These are phyloP conservation scores for Daphoenositta chrysoptera DNA, from an alignment of 2,113 vertebrate species.

Conservation along the genomic window DNA sequence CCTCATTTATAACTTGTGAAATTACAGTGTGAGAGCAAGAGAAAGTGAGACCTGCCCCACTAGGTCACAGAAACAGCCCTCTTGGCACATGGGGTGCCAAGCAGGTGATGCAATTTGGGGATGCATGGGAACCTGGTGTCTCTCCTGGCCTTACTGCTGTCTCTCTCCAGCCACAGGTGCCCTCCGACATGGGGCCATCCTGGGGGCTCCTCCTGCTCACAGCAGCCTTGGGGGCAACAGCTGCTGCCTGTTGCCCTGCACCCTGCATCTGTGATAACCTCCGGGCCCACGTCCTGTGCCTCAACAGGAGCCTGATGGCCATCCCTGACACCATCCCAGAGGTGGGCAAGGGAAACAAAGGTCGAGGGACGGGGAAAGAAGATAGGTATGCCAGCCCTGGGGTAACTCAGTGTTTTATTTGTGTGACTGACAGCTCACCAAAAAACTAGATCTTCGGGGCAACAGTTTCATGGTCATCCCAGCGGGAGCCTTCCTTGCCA, in stretches of 20 bases:
- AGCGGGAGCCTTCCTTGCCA: constrained; percentile 75
- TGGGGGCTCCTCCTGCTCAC: background rate
- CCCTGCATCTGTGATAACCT: constrained; percentile 87
- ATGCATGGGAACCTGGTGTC: fast-evolving
- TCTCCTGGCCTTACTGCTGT: background rate
- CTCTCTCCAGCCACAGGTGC: background rate
- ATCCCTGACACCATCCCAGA: constrained; percentile 80
- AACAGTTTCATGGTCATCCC: constrained; percentile 79
- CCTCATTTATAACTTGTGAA: background rate
- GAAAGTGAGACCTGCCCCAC: background rate
- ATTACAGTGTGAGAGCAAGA: background rate
- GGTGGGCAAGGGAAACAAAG: constrained; percentile 60
- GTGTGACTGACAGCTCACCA: constrained; percentile 76
- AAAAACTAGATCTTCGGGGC: constrained; percentile 82
- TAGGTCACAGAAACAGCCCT: background rate
- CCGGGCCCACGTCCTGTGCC: constrained; percentile 77
- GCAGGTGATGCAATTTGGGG: fast-evolving
- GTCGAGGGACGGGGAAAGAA: background rate
- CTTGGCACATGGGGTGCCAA: fast-evolving
- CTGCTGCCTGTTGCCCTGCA: constrained; percentile 74
- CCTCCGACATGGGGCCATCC: background rate
- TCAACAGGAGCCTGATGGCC: constrained; percentile 80
- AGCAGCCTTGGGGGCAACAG: fast-evolving
- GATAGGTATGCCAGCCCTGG: background rate
- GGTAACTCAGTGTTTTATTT: background rate